These are phyloP conservation scores for Actinopyga echinites DNA, from an alignment of 53 echinoderm and acorn worm species.

Conservation along the genomic window DNA sequence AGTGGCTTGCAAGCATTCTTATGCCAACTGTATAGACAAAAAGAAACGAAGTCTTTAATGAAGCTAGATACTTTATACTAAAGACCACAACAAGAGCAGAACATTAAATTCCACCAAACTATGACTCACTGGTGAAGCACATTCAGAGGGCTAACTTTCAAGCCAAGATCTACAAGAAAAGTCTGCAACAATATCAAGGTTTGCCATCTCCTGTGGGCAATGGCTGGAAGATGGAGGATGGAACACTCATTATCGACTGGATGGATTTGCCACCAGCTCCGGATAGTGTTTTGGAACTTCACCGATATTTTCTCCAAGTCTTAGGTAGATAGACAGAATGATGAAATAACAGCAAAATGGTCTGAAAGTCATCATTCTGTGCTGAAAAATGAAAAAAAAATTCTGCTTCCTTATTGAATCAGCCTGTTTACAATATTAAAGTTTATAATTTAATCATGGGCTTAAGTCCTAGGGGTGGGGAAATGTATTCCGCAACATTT, in stretches of 20 bases:
- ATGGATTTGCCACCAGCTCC: constrained; percentile 60
- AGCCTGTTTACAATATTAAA: no score
- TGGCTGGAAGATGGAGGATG: constrained; percentile 33
- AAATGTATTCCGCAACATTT: no score
- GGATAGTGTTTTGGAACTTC: constrained; percentile 46
- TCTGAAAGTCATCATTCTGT: no score
- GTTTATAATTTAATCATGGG: no score
- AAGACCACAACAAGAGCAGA: constrained; percentile 19
- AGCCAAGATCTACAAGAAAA: not conserved
- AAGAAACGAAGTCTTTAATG: constrained; percentile 2
- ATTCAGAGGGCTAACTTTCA: constrained; percentile 24
- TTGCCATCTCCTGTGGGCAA: not conserved
- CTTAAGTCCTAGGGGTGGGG: no score
- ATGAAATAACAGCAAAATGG: no score
- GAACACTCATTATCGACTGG: constrained; percentile 53
- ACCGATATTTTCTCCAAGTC: no score
- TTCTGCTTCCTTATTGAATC: no score
- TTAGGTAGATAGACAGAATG: no score
- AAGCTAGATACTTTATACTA: not conserved
- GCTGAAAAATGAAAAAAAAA: no score
- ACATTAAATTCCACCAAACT: constrained; percentile 10
- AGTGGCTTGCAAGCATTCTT: not conserved
- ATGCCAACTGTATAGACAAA: constrained; percentile 1
- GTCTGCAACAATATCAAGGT: not conserved
- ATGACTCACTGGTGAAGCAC: not conserved